Evolutionary conservation across 1,140 invertebrate species (phyloP).

Genomic region (Drosophila tropicalis): DNA sequence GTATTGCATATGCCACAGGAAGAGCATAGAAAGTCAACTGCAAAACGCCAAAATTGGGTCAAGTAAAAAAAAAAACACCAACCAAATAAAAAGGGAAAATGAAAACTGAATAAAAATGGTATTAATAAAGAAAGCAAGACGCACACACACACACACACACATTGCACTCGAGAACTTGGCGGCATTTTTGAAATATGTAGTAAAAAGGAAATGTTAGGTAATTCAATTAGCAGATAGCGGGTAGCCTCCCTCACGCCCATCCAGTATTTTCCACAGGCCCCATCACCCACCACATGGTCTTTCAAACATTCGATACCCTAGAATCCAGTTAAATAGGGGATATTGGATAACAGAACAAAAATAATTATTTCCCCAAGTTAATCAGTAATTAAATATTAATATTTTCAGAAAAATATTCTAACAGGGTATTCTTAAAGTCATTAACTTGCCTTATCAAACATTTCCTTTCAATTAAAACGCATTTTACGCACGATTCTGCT

Average conservation of each 20-base stretch:
- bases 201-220: slow-evolving; percentile 56
- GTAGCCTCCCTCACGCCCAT: background rate
- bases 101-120: slow-evolving; percentile 52
- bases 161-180: slow-evolving; percentile 38
- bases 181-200: slow-evolving; percentile 48
- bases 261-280: background rate
- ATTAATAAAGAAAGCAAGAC: slow-evolving; percentile 51
- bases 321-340: too few relatives aligned
- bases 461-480: slow-evolving; percentile 79
- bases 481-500: slow-evolving; percentile 59
- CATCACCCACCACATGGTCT: slow-evolving; percentile 55
- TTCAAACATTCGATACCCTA: slow-evolving; percentile 25
- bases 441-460: slow-evolving; percentile 26
- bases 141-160: slow-evolving; percentile 21
- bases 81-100: slow-evolving; percentile 36
- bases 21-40: slow-evolving; percentile 39
- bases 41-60: slow-evolving; percentile 47
- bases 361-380: too few relatives aligned
- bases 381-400: too few relatives aligned
- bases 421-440: background rate
- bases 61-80: slow-evolving; percentile 33
- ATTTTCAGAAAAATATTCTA: background rate
- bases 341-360: too few relatives aligned
- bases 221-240: slow-evolving; percentile 70
- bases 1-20: slow-evolving; percentile 9